Evolutionary conservation across 92 coral and sea anemone genomes (phyloP).

Genomic region (Isaurus tuberculatus): DNA sequence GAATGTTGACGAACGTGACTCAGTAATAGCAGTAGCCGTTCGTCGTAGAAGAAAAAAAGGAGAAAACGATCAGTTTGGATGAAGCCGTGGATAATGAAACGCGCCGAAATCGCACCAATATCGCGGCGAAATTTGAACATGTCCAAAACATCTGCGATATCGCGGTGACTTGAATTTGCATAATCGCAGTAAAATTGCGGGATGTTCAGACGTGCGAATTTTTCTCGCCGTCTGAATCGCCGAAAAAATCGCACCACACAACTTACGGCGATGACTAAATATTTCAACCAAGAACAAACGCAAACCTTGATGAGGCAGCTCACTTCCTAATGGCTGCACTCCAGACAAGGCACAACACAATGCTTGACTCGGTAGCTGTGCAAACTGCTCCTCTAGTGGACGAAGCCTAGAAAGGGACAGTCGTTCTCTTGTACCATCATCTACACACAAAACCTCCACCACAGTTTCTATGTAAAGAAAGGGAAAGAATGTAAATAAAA

Average conservation of each 20-base stretch:
- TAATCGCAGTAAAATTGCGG: no score
- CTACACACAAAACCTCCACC: conserved; percentile 88
- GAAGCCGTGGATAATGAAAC: conserved; percentile 60
- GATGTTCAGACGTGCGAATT: no score
- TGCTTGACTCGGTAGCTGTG: conserved; percentile 88
- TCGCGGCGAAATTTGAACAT: no score
- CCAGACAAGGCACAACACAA: conserved; percentile 90
- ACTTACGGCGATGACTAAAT: background rate
- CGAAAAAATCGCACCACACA: no score
- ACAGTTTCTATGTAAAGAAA: background rate
- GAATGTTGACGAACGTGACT: conserved; percentile 32
- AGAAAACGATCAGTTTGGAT: conserved; percentile 57
- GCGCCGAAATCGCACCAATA: conserved; percentile 56
- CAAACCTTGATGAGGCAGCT: conserved; percentile 57
- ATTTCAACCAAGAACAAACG: background rate
- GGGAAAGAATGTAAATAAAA: no score
- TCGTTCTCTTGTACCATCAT: conserved; percentile 90
- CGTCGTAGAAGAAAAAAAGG: conserved; percentile 44
- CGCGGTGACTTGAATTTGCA: no score
- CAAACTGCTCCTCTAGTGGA: conserved; percentile 74
- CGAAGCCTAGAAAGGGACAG: conserved; percentile 85
- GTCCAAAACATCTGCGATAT: no score
- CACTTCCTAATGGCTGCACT: conserved; percentile 58
- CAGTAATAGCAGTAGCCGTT: conserved; percentile 42
- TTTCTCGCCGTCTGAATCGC: no score